Evolutionary conservation across 2,113 vertebrate species (phyloP).

Genomic region (Spea multiplicata): DNA sequence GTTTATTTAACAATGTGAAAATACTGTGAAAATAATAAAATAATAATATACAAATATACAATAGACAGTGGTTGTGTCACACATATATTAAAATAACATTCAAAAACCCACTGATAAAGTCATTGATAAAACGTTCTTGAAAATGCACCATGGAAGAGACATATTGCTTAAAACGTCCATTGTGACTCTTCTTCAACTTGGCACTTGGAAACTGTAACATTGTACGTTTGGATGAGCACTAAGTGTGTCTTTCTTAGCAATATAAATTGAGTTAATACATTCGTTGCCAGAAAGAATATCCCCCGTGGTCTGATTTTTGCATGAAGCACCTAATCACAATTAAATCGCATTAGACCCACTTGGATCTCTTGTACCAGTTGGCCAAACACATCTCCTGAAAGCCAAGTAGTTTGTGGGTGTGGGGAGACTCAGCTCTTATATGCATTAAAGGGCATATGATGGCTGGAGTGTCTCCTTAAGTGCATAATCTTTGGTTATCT

Average conservation of each 20-base stretch:
- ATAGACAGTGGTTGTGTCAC: constrained; percentile 10
- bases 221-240: neutral
- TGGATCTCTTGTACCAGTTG: too few species aligned
- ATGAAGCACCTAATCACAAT: too few species aligned
- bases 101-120: neutral
- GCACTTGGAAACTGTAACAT: constrained; percentile 31
- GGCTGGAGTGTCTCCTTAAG: neutral
- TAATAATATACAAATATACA: constrained; percentile 45
- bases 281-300: too few species aligned
- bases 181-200: neutral
- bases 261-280: neutral
- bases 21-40: constrained; percentile 36
- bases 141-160: neutral
- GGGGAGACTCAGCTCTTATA: too few species aligned
- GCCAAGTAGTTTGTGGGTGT: too few species aligned
- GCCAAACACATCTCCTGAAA: too few species aligned
- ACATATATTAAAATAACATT: constrained; percentile 9
- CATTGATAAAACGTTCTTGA: neutral
- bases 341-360: too few species aligned
- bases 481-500: constrained; percentile 41
- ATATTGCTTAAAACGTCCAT: constrained; percentile 17
- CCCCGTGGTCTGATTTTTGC: too few species aligned
- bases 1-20: constrained; percentile 38
- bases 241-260: neutral
- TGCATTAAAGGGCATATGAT: too few species aligned